phyloP scores from a whole-genome alignment of 2,797 vertebrate species.

The Phoeniculus purpureus region DNA sequence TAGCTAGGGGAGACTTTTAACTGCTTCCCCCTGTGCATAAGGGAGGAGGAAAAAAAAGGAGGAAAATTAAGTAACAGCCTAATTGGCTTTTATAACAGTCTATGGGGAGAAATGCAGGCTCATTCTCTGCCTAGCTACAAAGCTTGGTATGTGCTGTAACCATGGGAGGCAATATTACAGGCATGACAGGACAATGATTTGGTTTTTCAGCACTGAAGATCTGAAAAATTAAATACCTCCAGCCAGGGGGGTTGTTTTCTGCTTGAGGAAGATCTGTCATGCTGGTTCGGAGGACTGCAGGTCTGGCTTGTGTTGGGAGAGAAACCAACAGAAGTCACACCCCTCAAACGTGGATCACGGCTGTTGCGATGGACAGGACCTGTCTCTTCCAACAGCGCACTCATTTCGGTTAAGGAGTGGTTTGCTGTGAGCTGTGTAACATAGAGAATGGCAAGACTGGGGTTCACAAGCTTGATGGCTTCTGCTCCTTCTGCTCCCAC shows the following conservation, averaged over 20 bases:
- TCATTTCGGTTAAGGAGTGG: background rate
- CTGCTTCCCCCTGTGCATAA: background rate
- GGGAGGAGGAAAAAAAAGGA: background rate
- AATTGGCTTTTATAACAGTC: conserved; percentile 60
- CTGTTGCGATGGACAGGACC: background rate
- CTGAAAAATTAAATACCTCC: conserved; percentile 46
- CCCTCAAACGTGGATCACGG: background rate
- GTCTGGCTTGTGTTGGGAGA: background rate
- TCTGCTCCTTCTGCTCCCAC: background rate
- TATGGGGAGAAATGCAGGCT: conserved; percentile 28
- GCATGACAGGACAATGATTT: conserved; percentile 47
- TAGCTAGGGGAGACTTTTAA: conserved; percentile 27
- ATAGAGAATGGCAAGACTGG: background rate
- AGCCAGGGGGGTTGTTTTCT: background rate
- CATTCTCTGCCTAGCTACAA: conserved; percentile 47
- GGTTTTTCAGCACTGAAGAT: conserved; percentile 28
- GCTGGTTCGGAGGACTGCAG: background rate
- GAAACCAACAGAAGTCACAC: background rate
- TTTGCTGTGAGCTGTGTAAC: background rate
- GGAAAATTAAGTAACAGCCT: conserved; percentile 58
- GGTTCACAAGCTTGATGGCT: background rate
- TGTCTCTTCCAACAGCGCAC: rapidly evolving
- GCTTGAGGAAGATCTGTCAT: background rate
- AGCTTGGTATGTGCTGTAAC: conserved; percentile 57
- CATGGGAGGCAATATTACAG: conserved; percentile 55